phyloP scores from a whole-genome alignment of 2,113 vertebrate species.

The Proterorhinus semilunaris region DNA sequence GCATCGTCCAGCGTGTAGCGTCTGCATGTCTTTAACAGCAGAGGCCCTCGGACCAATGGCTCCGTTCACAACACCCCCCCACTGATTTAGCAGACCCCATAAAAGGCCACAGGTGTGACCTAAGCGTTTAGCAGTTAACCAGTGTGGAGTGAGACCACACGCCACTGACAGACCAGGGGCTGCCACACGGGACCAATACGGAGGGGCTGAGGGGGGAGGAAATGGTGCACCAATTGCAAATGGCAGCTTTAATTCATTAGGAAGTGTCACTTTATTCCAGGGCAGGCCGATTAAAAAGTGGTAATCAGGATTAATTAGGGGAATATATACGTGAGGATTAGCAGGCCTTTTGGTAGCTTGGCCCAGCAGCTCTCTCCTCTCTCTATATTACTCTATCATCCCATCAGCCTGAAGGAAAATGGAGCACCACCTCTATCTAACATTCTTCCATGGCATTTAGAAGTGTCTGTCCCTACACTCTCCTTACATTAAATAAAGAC shows the following conservation, averaged over 20 bases:
- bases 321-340: conserved; percentile 79
- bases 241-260: conserved; percentile 76
- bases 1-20: not conserved
- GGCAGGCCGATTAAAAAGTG: conserved; percentile 74
- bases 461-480: not conserved
- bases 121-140: conserved; percentile 67
- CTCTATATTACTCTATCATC: conserved; percentile 24
- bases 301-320: conserved; percentile 80
- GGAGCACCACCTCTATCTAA: conserved; percentile 30
- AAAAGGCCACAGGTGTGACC: conserved; percentile 74
- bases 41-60: conserved; percentile 31
- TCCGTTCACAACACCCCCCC: conserved; percentile 47
- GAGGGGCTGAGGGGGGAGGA: conserved; percentile 14
- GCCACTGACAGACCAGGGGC: conserved; percentile 60
- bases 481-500: not conserved
- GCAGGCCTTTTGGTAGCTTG: conserved; percentile 56
- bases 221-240: conserved; percentile 64
- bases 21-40: conserved; percentile 30
- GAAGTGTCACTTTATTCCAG: conserved; percentile 77
- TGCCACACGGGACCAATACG: conserved; percentile 53
- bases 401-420: conserved; percentile 19
- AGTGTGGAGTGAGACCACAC: conserved; percentile 71
- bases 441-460: conserved; percentile 13
- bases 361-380: conserved; percentile 33
- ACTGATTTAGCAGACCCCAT: conserved; percentile 66